Evolutionary conservation across 2,113 vertebrate genomes (phyloP), one percentile per base, ranked within the genome.

Genomic region (Merops nubicus): DNA sequence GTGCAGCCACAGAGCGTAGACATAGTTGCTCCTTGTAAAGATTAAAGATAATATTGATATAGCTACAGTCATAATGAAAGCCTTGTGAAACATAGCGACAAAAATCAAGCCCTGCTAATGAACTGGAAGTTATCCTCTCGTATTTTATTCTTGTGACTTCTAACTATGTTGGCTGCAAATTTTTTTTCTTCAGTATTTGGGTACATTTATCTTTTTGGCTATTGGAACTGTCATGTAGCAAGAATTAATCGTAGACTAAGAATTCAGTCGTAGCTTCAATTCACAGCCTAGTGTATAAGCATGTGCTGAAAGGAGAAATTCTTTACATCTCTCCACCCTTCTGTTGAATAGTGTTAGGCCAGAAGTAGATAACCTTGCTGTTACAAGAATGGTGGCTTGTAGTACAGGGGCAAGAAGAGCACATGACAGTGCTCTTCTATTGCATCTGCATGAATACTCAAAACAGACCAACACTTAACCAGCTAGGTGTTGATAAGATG

Each of bases 21-120:
- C 38, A 40, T 54, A 59, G 38, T 81, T 87, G 33, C 29, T 93
- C 9, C 20, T n/a, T 92, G 65, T 82, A 67, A 88, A 78, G 28
- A 72, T 85, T 72, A 68, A 92, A 82, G 69, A 85, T 93, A 85
- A 63, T 90, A 54, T 50, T 83, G 84, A n/a, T 85, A 29, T 67
- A 83, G 34, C 65, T 91, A 54, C 63, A 91, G 48, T 31, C 31
- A n/a, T 50, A 65, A 69, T 63, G 64, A 77, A 76, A 88, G 54
- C 34, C 48, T 93, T 90, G 45, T 11, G 81, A 91, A 95, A 28
- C 21, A 60, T 31, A 77, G 34, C 21, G 91, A 68, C 42, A 72
- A 78, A 93, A 96, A 76, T 62, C 50, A 89, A 93, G 57, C 54
- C 25, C 22, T 82, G 36, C 38, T 82, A 73, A 77, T 80, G 54